A percentile compares a stretch with the other conserved stretches of the same genome.
These are phyloP conservation scores for Ditula angustiorana DNA, from an alignment of 2,888 invertebrate genomes.

Conservation along the genomic window DNA sequence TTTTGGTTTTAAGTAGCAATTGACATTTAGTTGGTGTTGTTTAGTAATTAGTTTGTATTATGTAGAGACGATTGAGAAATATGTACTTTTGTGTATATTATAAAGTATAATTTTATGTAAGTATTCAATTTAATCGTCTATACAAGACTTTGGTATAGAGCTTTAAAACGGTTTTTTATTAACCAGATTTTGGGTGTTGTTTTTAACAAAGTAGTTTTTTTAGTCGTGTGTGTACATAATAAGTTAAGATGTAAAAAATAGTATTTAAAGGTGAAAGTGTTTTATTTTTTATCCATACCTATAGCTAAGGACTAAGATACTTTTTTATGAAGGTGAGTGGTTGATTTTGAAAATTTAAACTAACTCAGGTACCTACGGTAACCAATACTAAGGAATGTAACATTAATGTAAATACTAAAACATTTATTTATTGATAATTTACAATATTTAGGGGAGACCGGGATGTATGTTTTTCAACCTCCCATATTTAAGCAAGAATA, in stretches of 20 bases:
- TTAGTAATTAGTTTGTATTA: not conserved
- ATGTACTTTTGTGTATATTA: constrained; percentile 1
- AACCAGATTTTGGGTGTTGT: constrained; percentile 26
- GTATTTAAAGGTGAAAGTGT: constrained; percentile 22
- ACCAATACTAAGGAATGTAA: no score
- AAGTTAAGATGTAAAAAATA: constrained; percentile 27
- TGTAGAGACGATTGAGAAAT: constrained; percentile 5
- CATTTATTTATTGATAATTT: not conserved
- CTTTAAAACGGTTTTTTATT: not conserved
- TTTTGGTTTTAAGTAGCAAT: constrained; percentile 1
- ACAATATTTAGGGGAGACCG: no score
- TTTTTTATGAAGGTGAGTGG: constrained; percentile 24
- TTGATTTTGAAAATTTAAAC: constrained; percentile 2
- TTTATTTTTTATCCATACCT: constrained; percentile 38
- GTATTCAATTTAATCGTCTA: constrained; percentile 2
- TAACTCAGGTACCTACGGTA: no score
- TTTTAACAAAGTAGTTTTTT: constrained; percentile 8
- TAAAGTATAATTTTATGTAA: not conserved
- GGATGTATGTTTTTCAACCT: no score
- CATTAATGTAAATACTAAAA: no score
- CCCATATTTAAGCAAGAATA: no score
- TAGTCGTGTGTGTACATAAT: constrained; percentile 14
- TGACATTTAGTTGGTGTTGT: constrained; percentile 25
- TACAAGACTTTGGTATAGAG: constrained; percentile 20
- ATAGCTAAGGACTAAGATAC: constrained; percentile 6